These are phyloP conservation scores for Capromys pilorides DNA, from an alignment of 2,797 vertebrate genomes.

Conservation along the genomic window DNA sequence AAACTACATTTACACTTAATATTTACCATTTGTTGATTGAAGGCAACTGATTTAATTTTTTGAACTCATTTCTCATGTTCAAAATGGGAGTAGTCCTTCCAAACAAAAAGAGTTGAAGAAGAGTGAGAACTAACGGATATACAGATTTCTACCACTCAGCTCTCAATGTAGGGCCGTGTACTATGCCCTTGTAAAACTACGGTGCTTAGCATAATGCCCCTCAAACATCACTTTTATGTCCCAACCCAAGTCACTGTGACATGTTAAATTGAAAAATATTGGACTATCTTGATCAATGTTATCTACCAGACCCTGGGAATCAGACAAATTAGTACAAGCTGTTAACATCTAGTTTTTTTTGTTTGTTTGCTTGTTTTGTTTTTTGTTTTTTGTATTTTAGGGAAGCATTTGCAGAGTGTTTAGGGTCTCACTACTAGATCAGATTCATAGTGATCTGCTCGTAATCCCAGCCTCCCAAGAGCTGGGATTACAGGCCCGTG, in stretches of 20 bases:
- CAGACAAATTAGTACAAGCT: background rate
- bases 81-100: background rate
- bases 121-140: background rate
- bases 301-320: background rate
- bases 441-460: too few relatives aligned
- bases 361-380: too few relatives aligned
- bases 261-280: background rate
- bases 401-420: too few relatives aligned
- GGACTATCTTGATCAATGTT: background rate
- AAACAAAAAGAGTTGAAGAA: background rate
- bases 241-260: background rate
- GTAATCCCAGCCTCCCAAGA: too few relatives aligned
- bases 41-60: background rate
- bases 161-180: background rate
- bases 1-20: background rate
- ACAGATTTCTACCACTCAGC: background rate
- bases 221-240: background rate
- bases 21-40: background rate
- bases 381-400: too few relatives aligned
- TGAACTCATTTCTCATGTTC: background rate
- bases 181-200: background rate
- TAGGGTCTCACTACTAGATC: too few relatives aligned
- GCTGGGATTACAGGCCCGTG: too few relatives aligned
- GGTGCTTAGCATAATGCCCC: too few relatives aligned
- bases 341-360: background rate